Evolutionary conservation across 2,888 invertebrate genomes (phyloP).

Genomic region (Xestia ashworthii): DNA sequence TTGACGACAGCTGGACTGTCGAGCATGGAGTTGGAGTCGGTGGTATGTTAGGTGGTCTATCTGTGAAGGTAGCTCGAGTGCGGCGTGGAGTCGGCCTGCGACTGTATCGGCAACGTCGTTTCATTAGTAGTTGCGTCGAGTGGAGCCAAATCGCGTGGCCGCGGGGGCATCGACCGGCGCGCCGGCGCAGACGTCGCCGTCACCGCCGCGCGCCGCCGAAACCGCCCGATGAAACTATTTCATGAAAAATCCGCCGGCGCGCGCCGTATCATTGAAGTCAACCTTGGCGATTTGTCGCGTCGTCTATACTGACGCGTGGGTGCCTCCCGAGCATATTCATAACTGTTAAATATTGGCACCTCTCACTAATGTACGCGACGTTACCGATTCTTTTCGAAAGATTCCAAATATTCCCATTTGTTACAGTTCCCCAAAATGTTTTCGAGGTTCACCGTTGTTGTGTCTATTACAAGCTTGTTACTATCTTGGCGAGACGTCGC

Average conservation of each 20-base stretch:
- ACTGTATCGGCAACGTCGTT: slow-evolving; percentile 76
- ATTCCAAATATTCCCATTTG: slow-evolving; percentile 69
- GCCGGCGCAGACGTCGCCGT: slow-evolving; percentile 90
- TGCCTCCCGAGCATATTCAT: slow-evolving; percentile 83
- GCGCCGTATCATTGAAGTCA: slow-evolving; percentile 87
- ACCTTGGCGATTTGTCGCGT: slow-evolving; percentile 89
- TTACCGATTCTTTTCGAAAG: slow-evolving; percentile 62
- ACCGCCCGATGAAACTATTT: slow-evolving; percentile 87
- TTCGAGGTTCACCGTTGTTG: slow-evolving; percentile 61
- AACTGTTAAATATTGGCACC: slow-evolving; percentile 86
- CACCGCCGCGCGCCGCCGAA: slow-evolving; percentile 83
- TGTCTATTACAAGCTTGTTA: slow-evolving; percentile 50
- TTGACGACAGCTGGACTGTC: neutral
- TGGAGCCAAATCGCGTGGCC: slow-evolving; percentile 86
- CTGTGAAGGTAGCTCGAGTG: slow-evolving; percentile 60
- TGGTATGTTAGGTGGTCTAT: slow-evolving; percentile 44
- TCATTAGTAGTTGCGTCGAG: slow-evolving; percentile 81
- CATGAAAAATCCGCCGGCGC: slow-evolving; percentile 88
- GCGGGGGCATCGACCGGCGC: slow-evolving; percentile 88
- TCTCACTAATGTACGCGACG: slow-evolving; percentile 75
- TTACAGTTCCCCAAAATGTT: slow-evolving; percentile 65
- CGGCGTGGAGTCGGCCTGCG: slow-evolving; percentile 53
- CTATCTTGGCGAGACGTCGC: slow-evolving; percentile 34
- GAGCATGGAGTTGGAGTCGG: slow-evolving; percentile 16
- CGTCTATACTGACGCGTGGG: slow-evolving; percentile 87